Evolutionary conservation across 2,888 invertebrate genomes (phyloP).

Genomic region (Dicyrtoma fusca): DNA sequence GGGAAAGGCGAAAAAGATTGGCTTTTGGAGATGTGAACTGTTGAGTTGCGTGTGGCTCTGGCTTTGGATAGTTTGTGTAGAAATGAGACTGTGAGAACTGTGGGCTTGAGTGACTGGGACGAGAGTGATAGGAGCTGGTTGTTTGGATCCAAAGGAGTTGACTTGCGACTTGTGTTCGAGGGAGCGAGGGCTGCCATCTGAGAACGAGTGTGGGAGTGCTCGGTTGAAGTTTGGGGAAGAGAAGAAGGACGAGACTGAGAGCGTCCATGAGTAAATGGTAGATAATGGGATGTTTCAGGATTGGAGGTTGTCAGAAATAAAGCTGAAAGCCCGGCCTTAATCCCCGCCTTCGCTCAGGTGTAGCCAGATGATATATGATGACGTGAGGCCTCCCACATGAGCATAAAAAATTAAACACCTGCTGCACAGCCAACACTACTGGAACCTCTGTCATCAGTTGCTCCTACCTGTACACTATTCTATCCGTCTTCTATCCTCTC

Average conservation of each 20-base stretch:
- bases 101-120: too few species aligned
- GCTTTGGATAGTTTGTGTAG: too few species aligned
- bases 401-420: slow-evolving; percentile 47
- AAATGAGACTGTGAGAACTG: too few species aligned
- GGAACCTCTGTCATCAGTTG: slow-evolving; percentile 34
- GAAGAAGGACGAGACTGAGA: slow-evolving; percentile 31
- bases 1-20: too few species aligned
- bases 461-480: slow-evolving; percentile 37
- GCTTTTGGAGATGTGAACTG: too few species aligned
- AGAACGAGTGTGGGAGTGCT: slow-evolving; percentile 30
- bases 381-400: slow-evolving; percentile 47
- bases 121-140: neutral
- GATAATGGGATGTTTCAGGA: slow-evolving; percentile 46
- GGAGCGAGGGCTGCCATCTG: slow-evolving; percentile 38
- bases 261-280: slow-evolving; percentile 44
- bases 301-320: slow-evolving; percentile 44
- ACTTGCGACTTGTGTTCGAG: slow-evolving; percentile 26
- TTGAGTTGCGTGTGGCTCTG: too few species aligned
- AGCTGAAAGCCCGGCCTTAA: slow-evolving; percentile 43
- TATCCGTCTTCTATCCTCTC: slow-evolving; percentile 20
- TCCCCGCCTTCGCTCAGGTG: slow-evolving; percentile 44
- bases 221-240: slow-evolving; percentile 17
- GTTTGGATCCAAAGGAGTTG: neutral
- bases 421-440: slow-evolving; percentile 38
- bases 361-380: slow-evolving; percentile 44